A percentile compares a stretch with the other conserved stretches of the same genome.
Evolutionary conservation across 1,140 invertebrate genomes (phyloP).

Genomic region (Pissodes strobi): DNA sequence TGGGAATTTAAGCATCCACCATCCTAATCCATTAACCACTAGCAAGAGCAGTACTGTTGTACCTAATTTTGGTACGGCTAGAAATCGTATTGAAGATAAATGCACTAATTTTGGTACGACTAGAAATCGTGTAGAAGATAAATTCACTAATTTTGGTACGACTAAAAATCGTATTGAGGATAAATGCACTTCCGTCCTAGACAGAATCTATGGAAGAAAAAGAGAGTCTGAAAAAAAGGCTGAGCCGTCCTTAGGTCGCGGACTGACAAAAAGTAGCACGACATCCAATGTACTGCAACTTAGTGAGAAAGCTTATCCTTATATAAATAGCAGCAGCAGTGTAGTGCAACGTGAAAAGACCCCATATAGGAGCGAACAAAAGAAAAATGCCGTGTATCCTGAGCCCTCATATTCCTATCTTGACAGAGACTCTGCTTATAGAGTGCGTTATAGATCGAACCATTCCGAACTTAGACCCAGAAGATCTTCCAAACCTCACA

Average conservation of each 20-base stretch:
- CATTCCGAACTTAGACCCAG: slow-evolving; percentile 55
- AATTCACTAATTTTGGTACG: too few relatives aligned
- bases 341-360: slow-evolving; percentile 61
- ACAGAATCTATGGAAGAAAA: slow-evolving; percentile 65
- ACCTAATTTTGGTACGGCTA: slow-evolving; percentile 56
- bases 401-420: slow-evolving; percentile 50
- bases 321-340: slow-evolving; percentile 49
- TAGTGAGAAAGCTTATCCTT: slow-evolving; percentile 71
- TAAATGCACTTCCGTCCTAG: slow-evolving; percentile 73
- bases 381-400: slow-evolving; percentile 40
- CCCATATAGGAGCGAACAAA: slow-evolving; percentile 56
- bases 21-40: slow-evolving; percentile 35
- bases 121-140: too few relatives aligned
- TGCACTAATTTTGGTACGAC: slow-evolving; percentile 68
- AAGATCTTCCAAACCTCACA: slow-evolving; percentile 54
- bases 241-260: slow-evolving; percentile 60
- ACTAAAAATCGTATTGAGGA: slow-evolving; percentile 68
- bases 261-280: slow-evolving; percentile 63
- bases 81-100: slow-evolving; percentile 71
- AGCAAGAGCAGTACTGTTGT: slow-evolving; percentile 57
- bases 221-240: slow-evolving; percentile 68
- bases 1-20: slow-evolving; percentile 6
- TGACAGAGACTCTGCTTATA: slow-evolving; percentile 48
- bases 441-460: slow-evolving; percentile 49
- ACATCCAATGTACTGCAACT: slow-evolving; percentile 62